These are phyloP conservation scores for Monomorium pharaonis DNA, from an alignment of 1,140 invertebrate species.

Conservation along the genomic window DNA sequence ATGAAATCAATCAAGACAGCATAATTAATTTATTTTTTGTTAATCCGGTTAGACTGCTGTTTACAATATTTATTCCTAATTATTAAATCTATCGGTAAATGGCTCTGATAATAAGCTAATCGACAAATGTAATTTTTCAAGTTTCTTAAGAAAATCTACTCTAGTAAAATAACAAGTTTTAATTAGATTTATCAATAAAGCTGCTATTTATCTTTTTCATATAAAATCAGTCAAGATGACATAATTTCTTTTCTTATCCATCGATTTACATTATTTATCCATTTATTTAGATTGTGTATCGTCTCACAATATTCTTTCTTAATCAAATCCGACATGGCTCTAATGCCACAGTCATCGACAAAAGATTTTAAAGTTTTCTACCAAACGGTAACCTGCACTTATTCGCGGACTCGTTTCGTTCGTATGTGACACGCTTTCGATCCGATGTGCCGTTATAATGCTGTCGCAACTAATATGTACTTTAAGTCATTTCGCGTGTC, in stretches of 20 bases:
- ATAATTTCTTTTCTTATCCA: neutral
- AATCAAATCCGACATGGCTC: neutral
- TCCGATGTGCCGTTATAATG: neutral
- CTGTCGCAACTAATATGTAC: neutral
- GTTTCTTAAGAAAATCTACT: no score
- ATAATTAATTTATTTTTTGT: no score
- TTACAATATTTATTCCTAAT: no score
- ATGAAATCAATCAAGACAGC: no score
- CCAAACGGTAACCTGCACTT: neutral
- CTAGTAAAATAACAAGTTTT: no score
- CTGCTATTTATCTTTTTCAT: no score
- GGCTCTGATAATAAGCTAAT: no score
- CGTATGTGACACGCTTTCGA: neutral
- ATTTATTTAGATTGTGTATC: neutral
- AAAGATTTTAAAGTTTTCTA: neutral
- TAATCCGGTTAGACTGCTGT: no score
- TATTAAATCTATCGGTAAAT: no score
- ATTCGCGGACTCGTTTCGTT: neutral
- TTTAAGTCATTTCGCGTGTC: conserved; percentile 17
- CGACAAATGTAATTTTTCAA: neutral
- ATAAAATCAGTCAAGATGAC: no score
- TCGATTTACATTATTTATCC: neutral
- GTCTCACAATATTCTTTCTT: neutral
- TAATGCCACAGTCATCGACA: neutral
- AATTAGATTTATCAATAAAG: no score